A percentile compares a stretch with the other conserved stretches of the same genome.
These are phyloP conservation scores for Laspeyria flexula DNA, from an alignment of 2,888 invertebrate genomes.

Conservation along the genomic window DNA sequence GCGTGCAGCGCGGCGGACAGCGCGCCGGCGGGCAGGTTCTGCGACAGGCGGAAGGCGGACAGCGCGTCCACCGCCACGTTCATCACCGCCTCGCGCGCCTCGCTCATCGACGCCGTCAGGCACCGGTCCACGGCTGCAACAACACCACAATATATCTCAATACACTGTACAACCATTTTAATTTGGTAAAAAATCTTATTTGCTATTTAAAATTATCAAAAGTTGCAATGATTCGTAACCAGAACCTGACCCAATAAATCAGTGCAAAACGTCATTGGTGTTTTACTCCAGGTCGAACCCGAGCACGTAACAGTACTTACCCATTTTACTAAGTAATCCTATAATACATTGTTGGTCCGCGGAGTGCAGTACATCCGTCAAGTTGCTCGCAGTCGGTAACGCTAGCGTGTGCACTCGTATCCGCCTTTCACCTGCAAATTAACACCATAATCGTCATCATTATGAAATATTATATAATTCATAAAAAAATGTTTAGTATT, in stretches of 20 bases:
- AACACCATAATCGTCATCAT: no score
- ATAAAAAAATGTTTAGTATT: no score
- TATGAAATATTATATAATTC: no score
- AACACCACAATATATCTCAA: not conserved
- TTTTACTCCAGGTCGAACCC: no score
- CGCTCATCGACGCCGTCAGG: conserved; percentile 93
- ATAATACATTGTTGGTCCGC: conserved; percentile 98
- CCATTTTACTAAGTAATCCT: conserved; percentile 98
- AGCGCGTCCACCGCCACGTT: conserved; percentile 96
- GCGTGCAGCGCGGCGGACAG: conserved; percentile 87
- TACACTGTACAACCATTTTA: no score
- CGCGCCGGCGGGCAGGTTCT: conserved; percentile 87
- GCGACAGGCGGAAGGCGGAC: conserved; percentile 73
- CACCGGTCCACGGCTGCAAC: conserved; percentile 95
- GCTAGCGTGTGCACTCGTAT: conserved; percentile 99
- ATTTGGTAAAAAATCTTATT: no score
- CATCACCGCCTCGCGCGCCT: conserved; percentile 98
- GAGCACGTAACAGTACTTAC: no score
- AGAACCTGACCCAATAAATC: no score
- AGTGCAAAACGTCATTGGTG: no score
- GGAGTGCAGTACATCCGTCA: conserved; percentile 94
- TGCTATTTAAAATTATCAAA: no score
- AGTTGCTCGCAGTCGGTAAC: conserved; percentile 93
- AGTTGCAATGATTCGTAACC: no score
- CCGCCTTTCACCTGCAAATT: conserved; percentile 92